Percentiles rank a stretch among this genome's conserved stretches.
Conservation (phyloP, 2,113 vertebrate genomes). For the Cnemophilus loriae region DNA sequence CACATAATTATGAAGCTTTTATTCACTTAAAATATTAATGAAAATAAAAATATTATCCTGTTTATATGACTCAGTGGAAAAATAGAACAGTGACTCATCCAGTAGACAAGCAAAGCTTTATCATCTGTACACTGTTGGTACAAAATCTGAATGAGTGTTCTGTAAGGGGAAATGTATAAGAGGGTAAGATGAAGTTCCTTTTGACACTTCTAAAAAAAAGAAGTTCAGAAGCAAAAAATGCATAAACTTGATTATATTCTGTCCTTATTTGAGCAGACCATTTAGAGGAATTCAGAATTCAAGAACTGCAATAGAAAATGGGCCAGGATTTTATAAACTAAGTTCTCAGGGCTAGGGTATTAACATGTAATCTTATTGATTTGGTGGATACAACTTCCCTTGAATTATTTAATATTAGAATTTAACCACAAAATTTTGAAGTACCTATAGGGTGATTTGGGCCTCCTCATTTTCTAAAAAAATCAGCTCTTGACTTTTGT, state of each 20-base stretch:
- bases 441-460: neutral
- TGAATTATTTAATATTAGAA: neutral
- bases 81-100: neutral
- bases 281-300: neutral
- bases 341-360: neutral
- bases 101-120: neutral
- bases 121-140: neutral
- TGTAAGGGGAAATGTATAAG: neutral
- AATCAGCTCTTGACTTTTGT: neutral
- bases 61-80: neutral
- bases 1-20: neutral
- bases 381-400: neutral
- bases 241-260: neutral
- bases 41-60: neutral
- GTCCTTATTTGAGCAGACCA: neutral
- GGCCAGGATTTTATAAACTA: neutral
- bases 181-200: neutral
- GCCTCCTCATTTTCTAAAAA: neutral
- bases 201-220: neutral
- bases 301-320: neutral
- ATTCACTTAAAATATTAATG: neutral
- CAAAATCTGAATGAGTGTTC: neutral
- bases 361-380: neutral
- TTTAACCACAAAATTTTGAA: neutral
- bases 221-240: neutral